Evolutionary conservation across 2,888 invertebrate species (phyloP).

Genomic region (Sympetrum striolatum): DNA sequence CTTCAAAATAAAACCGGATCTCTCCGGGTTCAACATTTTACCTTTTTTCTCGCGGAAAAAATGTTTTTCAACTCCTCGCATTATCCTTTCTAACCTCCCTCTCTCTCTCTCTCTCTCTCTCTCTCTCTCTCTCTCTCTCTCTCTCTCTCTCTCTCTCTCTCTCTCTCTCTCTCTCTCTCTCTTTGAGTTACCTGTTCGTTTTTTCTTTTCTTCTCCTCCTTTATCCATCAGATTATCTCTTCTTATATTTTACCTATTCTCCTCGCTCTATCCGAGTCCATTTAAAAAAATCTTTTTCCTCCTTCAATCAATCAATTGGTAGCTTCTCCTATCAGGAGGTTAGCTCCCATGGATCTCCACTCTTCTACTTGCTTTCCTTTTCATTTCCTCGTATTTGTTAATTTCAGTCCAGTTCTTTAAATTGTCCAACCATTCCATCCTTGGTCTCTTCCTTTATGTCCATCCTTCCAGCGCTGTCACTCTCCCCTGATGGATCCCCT

Average conservation of each 20-base stretch:
- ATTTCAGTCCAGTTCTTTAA: no score
- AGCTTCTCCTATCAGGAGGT: no score
- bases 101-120: neutral
- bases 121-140: no score
- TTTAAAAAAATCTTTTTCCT: neutral
- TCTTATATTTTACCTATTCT: neutral
- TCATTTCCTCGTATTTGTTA: no score
- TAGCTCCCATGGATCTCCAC: no score
- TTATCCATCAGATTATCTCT: neutral
- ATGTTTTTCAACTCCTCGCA: neutral
- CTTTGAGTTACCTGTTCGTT: neutral
- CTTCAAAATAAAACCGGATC: neutral
- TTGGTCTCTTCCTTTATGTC: no score
- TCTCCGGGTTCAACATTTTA: neutral
- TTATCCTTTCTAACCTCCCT: neutral
- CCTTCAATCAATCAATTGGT: no score
- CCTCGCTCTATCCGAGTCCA: neutral
- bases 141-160: neutral
- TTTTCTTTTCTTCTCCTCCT: neutral
- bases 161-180: no score
- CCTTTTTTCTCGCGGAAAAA: neutral
- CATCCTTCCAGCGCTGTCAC: no score
- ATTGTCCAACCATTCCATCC: no score
- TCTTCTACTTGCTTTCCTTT: no score
- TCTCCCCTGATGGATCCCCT: no score